Evolutionary conservation across 2,113 vertebrate species (phyloP).

Genomic region (Xiphorhynchus elegans): DNA sequence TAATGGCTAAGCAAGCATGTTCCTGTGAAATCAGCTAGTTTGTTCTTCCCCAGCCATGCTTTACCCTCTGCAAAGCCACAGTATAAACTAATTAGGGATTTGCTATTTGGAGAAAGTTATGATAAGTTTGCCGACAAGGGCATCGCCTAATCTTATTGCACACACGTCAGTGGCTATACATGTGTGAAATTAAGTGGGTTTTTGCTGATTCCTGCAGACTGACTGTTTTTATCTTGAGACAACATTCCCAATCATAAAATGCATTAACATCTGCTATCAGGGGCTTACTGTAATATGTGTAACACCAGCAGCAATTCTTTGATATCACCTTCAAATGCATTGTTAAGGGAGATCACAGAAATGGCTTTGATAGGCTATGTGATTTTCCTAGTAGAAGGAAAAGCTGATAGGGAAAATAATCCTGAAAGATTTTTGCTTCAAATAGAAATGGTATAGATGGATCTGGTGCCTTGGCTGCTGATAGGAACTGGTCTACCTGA

Average conservation of each 20-base stretch:
- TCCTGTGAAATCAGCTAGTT: conserved; percentile 51
- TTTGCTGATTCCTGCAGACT: conserved; percentile 34
- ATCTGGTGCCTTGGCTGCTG: not conserved
- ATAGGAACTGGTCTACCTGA: not conserved
- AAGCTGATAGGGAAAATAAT: conserved; percentile 51
- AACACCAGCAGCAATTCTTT: conserved; percentile 61
- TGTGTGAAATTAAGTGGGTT: conserved; percentile 72
- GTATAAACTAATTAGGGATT: conserved; percentile 64
- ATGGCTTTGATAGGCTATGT: conserved; percentile 49
- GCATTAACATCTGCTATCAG: conserved; percentile 65
- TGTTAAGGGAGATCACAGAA: conserved; percentile 52
- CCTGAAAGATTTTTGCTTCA: conserved; percentile 26
- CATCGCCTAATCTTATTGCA: conserved; percentile 48
- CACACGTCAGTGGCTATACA: conserved; percentile 37
- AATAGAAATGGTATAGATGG: not conserved
- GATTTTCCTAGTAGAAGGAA: conserved; percentile 58
- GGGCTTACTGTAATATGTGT: conserved; percentile 57
- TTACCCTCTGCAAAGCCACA: conserved; percentile 28
- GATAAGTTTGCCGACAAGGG: conserved; percentile 57
- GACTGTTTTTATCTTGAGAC: conserved; percentile 71
- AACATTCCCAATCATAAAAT: conserved; percentile 50
- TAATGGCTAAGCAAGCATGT: not conserved
- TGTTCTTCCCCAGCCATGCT: conserved; percentile 48
- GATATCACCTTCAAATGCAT: conserved; percentile 56
- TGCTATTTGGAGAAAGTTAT: conserved; percentile 62